Conservation (phyloP, 30 jellyfish, hydroid and myxozoan genomes). For the Hydractinia symbiolongicarpus region DNA sequence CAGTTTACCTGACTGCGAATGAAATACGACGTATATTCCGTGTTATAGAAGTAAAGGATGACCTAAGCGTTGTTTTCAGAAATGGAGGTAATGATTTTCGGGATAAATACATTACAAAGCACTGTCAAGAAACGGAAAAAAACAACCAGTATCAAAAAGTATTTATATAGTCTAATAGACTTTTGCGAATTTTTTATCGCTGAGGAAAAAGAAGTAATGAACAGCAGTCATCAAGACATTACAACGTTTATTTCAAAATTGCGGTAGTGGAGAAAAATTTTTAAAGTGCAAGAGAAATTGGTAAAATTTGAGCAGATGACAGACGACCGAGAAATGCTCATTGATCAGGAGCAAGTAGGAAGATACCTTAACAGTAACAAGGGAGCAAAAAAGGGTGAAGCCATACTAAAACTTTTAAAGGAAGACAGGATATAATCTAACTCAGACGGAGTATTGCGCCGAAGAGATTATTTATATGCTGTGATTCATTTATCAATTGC, state of each 20-base stretch:
- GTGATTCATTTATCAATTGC: not conserved
- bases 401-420: not conserved
- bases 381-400: not conserved
- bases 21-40: not conserved
- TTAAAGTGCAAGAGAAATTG: not conserved
- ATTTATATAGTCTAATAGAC: not conserved
- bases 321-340: not conserved
- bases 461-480: slow-evolving; percentile 2
- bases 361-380: not conserved
- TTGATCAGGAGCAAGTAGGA: not conserved
- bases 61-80: not conserved
- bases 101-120: not conserved
- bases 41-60: not conserved
- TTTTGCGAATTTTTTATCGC: not conserved
- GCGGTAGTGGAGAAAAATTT: not conserved
- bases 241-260: not conserved
- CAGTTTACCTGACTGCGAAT: not conserved
- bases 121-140: not conserved
- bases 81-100: not conserved
- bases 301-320: not conserved
- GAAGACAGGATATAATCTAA: not conserved
- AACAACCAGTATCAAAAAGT: not conserved
- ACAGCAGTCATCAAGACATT: not conserved
- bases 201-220: not conserved
- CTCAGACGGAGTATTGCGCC: not conserved